Conservation (phyloP, 2,888 invertebrate genomes). For the Melitaea athalia region DNA sequence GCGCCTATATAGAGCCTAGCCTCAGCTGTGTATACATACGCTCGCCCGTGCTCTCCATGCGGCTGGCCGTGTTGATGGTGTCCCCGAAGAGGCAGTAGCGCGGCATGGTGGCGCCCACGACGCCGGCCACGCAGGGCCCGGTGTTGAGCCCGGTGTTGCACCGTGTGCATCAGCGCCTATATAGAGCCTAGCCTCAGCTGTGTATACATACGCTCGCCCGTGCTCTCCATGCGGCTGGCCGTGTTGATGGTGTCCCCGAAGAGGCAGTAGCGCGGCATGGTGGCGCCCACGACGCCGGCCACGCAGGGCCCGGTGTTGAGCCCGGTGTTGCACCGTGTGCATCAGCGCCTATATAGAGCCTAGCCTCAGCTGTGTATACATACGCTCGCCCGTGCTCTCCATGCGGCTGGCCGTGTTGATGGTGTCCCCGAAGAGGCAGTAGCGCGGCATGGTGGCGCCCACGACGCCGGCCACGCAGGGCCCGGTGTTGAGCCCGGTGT, state of each 20-base stretch:
- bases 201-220: slow-evolving; percentile 54
- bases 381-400: slow-evolving; percentile 79
- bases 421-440: slow-evolving; percentile 84
- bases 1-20: slow-evolving; percentile 45
- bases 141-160: slow-evolving; percentile 84
- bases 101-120: slow-evolving; percentile 84
- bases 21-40: slow-evolving; percentile 23
- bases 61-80: slow-evolving; percentile 84
- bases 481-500: slow-evolving; percentile 84
- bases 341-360: slow-evolving; percentile 54
- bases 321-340: slow-evolving; percentile 81
- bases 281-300: slow-evolving; percentile 84
- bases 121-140: slow-evolving; percentile 85
- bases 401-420: slow-evolving; percentile 85
- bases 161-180: slow-evolving; percentile 70
- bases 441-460: slow-evolving; percentile 84
- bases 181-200: no score
- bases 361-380: slow-evolving; percentile 6
- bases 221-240: slow-evolving; percentile 85
- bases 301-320: slow-evolving; percentile 85
- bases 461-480: slow-evolving; percentile 85
- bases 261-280: slow-evolving; percentile 84
- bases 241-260: slow-evolving; percentile 85
- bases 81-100: slow-evolving; percentile 84
- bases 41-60: slow-evolving; percentile 83